A percentile compares a stretch with the other conserved stretches of the same genome.
These are phyloP conservation scores for Zaprionus camerounensis DNA, from an alignment of 1,140 invertebrate species.

Conservation along the genomic window DNA sequence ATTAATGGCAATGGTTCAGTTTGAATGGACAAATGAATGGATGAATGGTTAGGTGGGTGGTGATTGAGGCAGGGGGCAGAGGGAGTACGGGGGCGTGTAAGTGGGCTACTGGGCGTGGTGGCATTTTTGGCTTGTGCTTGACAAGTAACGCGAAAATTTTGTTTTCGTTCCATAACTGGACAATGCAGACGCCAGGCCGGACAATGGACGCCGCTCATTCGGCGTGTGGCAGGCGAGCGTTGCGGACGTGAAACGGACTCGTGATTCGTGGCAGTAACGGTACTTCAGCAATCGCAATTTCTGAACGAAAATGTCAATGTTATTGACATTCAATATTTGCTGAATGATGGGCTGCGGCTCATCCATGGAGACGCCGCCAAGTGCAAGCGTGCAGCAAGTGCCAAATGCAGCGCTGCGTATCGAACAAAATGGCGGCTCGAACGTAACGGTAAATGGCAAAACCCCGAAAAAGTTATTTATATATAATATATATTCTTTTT, in stretches of 20 bases:
- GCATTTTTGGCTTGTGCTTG: conserved; percentile 30
- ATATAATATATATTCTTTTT: neutral
- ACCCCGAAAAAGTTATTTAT: neutral
- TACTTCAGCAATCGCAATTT: conserved; percentile 18
- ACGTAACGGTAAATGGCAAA: conserved; percentile 47
- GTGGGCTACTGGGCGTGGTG: conserved; percentile 5
- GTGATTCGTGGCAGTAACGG: neutral
- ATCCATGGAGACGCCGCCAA: conserved; percentile 71
- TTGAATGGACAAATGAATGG: conserved; percentile 32
- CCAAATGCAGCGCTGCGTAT: conserved; percentile 40
- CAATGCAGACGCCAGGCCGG: conserved; percentile 33
- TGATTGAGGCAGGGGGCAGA: neutral
- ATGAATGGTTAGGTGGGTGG: conserved; percentile 10
- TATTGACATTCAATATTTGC: conserved; percentile 13
- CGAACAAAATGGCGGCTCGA: conserved; percentile 54
- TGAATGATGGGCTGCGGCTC: conserved; percentile 81
- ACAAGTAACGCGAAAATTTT: conserved; percentile 63
- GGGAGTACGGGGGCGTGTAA: neutral
- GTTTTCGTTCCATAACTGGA: conserved; percentile 59
- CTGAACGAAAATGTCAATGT: conserved; percentile 55
- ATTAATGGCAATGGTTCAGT: conserved; percentile 36
- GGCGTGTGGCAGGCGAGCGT: conserved; percentile 60
- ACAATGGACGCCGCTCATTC: conserved; percentile 55
- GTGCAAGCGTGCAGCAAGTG: conserved; percentile 46
- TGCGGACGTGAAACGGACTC: conserved; percentile 26